Evolutionary conservation across 2,888 invertebrate species (phyloP).

Genomic region (Ophioninae sp.): DNA sequence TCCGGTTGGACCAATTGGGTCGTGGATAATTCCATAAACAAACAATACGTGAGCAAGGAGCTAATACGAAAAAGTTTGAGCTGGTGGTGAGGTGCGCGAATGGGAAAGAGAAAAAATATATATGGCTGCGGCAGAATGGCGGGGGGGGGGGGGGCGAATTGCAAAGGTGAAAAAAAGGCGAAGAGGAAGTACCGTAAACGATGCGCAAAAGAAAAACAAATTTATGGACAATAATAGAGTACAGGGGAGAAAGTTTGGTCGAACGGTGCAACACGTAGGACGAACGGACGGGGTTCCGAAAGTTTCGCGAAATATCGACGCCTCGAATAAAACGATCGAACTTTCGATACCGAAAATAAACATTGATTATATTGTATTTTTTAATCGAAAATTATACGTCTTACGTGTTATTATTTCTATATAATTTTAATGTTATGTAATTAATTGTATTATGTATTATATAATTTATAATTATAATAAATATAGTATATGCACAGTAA

Average conservation of each 20-base stretch:
- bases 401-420: no score
- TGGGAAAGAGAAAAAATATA: neutral
- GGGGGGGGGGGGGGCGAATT: neutral
- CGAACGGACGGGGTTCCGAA: neutral
- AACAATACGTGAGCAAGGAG: slow-evolving; percentile 68
- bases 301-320: no score
- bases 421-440: no score
- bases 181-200: neutral
- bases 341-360: no score
- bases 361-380: no score
- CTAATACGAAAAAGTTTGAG: slow-evolving; percentile 58
- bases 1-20: slow-evolving; percentile 72
- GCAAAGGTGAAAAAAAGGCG: neutral
- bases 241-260: neutral
- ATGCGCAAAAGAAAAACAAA: slow-evolving; percentile 1
- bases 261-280: neutral
- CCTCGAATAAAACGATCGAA: no score
- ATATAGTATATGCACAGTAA: no score
- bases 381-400: no score
- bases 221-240: neutral
- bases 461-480: no score
- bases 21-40: slow-evolving; percentile 75
- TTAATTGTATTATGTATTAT: no score
- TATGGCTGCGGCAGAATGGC: no score
- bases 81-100: slow-evolving; percentile 12